These are phyloP conservation scores for Troides oblongomaculatus DNA, from an alignment of 2,888 invertebrate genomes.

Conservation along the genomic window DNA sequence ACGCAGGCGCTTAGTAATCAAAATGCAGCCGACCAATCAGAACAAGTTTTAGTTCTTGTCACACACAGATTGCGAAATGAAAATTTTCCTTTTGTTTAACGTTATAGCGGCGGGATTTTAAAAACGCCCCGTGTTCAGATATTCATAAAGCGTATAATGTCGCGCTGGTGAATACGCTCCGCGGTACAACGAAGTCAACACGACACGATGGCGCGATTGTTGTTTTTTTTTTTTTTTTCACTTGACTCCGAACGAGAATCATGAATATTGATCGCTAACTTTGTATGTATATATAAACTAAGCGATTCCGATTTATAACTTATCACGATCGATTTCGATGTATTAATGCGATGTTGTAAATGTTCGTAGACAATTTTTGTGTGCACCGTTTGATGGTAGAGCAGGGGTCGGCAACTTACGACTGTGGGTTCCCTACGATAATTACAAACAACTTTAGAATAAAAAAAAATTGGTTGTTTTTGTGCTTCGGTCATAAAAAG, in stretches of 20 bases:
- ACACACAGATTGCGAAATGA: slow-evolving; percentile 3
- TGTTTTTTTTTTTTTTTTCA: not conserved
- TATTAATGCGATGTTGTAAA: not conserved
- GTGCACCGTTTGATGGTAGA: not conserved
- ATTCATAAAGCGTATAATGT: slow-evolving; percentile 25
- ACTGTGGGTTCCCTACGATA: no score
- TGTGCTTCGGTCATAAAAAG: no score
- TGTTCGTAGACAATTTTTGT: not conserved
- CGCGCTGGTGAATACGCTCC: not conserved
- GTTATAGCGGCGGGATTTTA: not conserved
- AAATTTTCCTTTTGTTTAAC: not conserved
- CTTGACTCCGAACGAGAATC: slow-evolving; percentile 4
- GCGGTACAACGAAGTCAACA: not conserved
- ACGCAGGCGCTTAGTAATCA: not conserved
- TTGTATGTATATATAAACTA: slow-evolving; percentile 20
- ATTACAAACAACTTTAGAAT: no score
- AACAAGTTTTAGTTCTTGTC: slow-evolving; percentile 9
- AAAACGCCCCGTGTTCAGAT: not conserved
- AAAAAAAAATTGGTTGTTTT: no score
- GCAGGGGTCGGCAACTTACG: no score
- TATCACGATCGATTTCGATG: not conserved
- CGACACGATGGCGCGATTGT: slow-evolving; percentile 7
- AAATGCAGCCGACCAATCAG: slow-evolving; percentile 8
- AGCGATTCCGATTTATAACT: not conserved
- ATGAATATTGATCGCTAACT: slow-evolving; percentile 19